Base-by-base conservation (phyloP, 2,888 invertebrate species). In the Melinaea menophilus region DNA sequence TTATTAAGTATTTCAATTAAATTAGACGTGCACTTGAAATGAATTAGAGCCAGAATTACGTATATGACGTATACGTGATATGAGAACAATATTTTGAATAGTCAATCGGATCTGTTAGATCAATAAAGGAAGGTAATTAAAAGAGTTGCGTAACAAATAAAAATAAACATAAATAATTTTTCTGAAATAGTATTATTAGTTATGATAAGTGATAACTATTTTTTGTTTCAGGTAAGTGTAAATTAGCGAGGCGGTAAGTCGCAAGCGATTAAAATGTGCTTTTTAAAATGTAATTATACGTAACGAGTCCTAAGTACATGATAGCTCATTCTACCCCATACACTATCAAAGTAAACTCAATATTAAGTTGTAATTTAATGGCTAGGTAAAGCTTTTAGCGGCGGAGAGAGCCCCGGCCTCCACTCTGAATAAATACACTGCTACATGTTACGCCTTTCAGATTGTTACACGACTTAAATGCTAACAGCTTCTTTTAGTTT, bases 401-500 rank as follows among this genome's bases (percentile, higher is more conserved):
- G 62, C 62, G 59, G 58, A 66, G 60, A 62, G 61, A 60, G 45
- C 59, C 64, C 54, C 58, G 66, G 68, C 67, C 64, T 67, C 63
- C 72, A 61, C 70, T 69, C 74, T 74, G 73, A 75, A 75, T 73
- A 78, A 78, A 77, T 75, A 77, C 74, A 65, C 70, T 66, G 64
- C 68, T 71, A 72, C 71, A 74, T 72, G 71, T 73, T 70, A 75
- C 76, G 73, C 73, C 77, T 78, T 76, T 76, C 77, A 75, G 75
- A 79, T 78, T 75, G 76, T 75, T 78, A 73, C 77, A 72, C 78
- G 76, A 77, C 79, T 81, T 79, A 77, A 76, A 73, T 79, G 73
- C 74, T 79, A 79, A 82, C 81, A 79, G 79, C 81, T 84, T 81
- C 82, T 82, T 84, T 84, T 81, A 82, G 79, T 85, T 83, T 80